phyloP scores from a whole-genome alignment of 2,888 invertebrate genomes.

The Craniophora ligustri region DNA sequence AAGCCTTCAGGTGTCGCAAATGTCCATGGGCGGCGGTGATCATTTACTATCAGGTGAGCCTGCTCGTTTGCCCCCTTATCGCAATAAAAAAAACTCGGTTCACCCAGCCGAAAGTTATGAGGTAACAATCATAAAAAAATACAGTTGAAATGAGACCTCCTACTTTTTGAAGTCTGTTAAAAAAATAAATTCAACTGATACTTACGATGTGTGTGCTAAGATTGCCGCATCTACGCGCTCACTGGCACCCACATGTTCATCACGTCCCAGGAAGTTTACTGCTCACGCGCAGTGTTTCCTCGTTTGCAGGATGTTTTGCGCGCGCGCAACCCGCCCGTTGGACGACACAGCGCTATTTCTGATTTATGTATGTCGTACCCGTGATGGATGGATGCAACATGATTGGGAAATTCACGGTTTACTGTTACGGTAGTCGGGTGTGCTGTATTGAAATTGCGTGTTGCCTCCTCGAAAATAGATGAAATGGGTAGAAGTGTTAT shows the following conservation, averaged over 20 bases:
- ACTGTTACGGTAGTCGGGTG: background rate
- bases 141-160: no score
- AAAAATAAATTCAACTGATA: no score
- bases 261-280: slow-evolving; percentile 75
- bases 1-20: no score
- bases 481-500: background rate
- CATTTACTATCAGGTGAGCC: no score
- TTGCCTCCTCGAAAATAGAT: background rate
- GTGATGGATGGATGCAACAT: slow-evolving; percentile 32
- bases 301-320: slow-evolving; percentile 79
- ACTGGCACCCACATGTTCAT: slow-evolving; percentile 30
- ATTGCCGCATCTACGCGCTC: slow-evolving; percentile 33
- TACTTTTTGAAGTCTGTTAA: no score
- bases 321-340: slow-evolving; percentile 48
- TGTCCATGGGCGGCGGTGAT: no score
- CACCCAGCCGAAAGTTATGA: no score
- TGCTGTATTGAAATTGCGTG: background rate
- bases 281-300: slow-evolving; percentile 78
- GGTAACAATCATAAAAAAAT: no score
- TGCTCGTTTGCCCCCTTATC: no score
- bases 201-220: background rate
- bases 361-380: slow-evolving; percentile 47
- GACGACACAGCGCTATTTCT: slow-evolving; percentile 50
- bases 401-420: slow-evolving; percentile 22
- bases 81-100: no score